Evolutionary conservation across 2,113 vertebrate species (phyloP).

Genomic region (Potamarius usumacintae): DNA sequence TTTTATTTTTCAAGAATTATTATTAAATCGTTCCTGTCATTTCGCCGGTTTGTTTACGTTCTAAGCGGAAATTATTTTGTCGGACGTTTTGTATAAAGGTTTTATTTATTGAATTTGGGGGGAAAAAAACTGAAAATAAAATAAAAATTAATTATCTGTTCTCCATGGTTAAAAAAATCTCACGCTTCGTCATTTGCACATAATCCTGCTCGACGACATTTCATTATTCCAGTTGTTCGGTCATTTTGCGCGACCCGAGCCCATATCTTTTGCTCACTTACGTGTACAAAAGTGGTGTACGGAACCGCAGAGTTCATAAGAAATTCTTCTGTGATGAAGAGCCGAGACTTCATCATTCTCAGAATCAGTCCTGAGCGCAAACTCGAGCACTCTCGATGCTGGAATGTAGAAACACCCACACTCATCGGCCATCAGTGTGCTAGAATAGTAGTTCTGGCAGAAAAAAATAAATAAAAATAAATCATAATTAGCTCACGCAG

Average conservation of each 20-base stretch:
- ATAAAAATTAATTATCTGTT: background rate
- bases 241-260: background rate
- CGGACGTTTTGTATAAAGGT: no score
- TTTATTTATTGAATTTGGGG: no score
- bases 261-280: background rate
- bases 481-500: slow-evolving; percentile 12
- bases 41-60: no score
- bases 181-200: background rate
- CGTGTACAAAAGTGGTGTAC: no score
- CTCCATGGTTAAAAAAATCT: background rate
- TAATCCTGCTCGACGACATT: background rate
- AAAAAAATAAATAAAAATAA: background rate
- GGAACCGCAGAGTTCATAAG: background rate
- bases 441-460: slow-evolving; percentile 13
- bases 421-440: slow-evolving; percentile 13
- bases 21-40: no score
- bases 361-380: background rate
- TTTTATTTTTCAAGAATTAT: no score
- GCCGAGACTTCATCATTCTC: background rate
- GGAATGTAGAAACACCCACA: background rate
- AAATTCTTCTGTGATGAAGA: background rate
- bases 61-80: no score
- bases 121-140: no score
- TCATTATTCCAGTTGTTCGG: background rate
- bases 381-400: background rate